These are phyloP conservation scores for Philonicus albiceps DNA, from an alignment of 2,888 invertebrate species.

Conservation along the genomic window DNA sequence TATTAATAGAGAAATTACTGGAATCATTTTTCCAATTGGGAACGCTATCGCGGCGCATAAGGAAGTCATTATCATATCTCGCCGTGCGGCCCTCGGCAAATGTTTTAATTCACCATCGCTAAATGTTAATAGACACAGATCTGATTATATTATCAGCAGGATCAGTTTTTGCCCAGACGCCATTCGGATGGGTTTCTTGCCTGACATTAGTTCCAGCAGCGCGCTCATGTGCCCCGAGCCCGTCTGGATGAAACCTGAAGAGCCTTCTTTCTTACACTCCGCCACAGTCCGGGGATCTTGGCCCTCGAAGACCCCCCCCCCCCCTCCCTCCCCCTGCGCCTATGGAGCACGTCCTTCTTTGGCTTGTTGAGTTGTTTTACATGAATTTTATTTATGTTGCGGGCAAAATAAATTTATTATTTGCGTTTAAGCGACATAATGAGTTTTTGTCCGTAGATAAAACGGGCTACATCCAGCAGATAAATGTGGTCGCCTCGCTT, in stretches of 20 bases:
- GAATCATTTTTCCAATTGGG: conserved; percentile 11
- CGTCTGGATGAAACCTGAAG: not conserved
- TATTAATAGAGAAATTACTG: conserved; percentile 27
- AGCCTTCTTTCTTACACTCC: not conserved
- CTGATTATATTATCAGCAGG: conserved; percentile 24
- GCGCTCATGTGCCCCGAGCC: not conserved
- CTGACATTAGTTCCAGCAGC: not conserved
- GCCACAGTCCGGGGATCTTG: not conserved
- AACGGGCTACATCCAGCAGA: conserved; percentile 1
- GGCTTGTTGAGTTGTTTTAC: conserved; percentile 48
- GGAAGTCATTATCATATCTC: conserved; percentile 5
- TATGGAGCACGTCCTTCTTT: conserved; percentile 9
- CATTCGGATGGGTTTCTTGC: not conserved
- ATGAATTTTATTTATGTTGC: conserved; percentile 49
- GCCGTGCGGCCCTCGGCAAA: not conserved
- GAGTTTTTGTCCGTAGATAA: conserved; percentile 45
- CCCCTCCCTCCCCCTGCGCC: not conserved
- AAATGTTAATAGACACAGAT: conserved; percentile 15
- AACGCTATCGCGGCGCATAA: conserved; percentile 11
- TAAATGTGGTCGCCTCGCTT: conserved; percentile 16
- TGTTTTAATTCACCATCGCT: conserved; percentile 34
- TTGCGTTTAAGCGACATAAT: conserved; percentile 49
- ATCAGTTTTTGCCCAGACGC: conserved; percentile 18
- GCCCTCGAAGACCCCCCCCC: not conserved
- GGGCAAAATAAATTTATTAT: conserved; percentile 49